These are phyloP conservation scores for Scomberomorus guttatus DNA, from an alignment of 2,797 vertebrate genomes.

Conservation along the genomic window DNA sequence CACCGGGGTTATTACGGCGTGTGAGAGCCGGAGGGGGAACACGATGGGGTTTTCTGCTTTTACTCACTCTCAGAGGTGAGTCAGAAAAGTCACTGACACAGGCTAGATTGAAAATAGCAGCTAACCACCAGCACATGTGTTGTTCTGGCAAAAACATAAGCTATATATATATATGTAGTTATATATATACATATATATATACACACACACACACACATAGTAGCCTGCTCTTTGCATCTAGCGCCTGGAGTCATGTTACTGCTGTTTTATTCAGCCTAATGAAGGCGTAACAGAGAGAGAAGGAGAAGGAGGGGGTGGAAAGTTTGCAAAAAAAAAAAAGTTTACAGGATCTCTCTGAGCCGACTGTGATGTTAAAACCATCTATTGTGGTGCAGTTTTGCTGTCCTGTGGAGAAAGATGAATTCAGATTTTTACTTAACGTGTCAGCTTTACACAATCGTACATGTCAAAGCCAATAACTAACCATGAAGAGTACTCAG, in stretches of 20 bases:
- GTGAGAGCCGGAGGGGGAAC: constrained; percentile 41
- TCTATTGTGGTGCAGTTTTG: constrained; percentile 12
- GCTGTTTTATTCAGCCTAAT: constrained; percentile 49
- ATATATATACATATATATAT: no score
- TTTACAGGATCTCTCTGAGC: constrained; percentile 23
- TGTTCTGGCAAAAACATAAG: constrained; percentile 67
- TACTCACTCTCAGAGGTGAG: constrained; percentile 69
- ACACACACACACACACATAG: no score
- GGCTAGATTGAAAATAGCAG: constrained; percentile 59
- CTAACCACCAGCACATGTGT: constrained; percentile 77
- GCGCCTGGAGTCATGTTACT: constrained; percentile 46
- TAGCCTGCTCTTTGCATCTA: constrained; percentile 57
- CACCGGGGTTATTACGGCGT: constrained; percentile 66
- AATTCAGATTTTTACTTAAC: not conserved
- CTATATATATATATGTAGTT: not conserved
- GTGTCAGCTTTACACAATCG: not conserved
- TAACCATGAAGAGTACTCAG: not conserved
- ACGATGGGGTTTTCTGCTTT: constrained; percentile 58
- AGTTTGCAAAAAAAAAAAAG: constrained; percentile 37
- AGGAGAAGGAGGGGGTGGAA: constrained; percentile 19
- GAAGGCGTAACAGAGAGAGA: constrained; percentile 27
- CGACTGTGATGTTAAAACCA: constrained; percentile 30
- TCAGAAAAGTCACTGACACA: constrained; percentile 62
- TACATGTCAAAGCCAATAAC: not conserved
- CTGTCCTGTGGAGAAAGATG: constrained; percentile 7